These are phyloP conservation scores for Hirundo rustica DNA, from an alignment of 2,797 vertebrate species.

Conservation along the genomic window DNA sequence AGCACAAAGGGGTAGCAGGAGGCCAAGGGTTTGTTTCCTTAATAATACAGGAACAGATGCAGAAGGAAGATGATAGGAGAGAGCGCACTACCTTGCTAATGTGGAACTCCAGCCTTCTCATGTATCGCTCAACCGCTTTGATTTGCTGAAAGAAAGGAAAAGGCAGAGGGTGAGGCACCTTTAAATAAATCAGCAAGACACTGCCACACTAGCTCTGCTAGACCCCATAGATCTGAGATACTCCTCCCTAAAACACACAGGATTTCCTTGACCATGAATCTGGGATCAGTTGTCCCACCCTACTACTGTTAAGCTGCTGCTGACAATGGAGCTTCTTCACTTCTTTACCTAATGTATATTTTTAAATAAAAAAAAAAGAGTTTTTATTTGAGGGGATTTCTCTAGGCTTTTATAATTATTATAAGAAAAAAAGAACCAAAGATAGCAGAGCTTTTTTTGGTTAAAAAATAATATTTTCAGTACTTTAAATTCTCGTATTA, in stretches of 20 bases:
- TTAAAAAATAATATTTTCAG: not conserved
- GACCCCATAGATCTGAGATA: not conserved
- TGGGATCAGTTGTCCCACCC: not conserved
- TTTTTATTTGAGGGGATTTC: not conserved
- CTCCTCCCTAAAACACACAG: not conserved
- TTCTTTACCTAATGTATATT: not conserved
- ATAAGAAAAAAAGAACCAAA: not conserved
- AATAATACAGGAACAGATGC: slow-evolving; percentile 3
- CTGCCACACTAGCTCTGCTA: not conserved
- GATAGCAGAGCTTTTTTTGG: not conserved
- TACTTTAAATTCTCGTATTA: not conserved
- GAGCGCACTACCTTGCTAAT: slow-evolving; percentile 90
- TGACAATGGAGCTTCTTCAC: not conserved
- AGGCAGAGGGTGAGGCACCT: slow-evolving; percentile 19
- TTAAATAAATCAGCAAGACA: not conserved
- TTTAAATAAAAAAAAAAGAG: not conserved
- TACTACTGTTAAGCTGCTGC: not conserved
- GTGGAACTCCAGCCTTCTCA: slow-evolving; percentile 97
- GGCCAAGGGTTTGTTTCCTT: slow-evolving; percentile 1
- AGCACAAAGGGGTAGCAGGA: not conserved
- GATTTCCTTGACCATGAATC: not conserved
- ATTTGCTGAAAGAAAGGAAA: slow-evolving; percentile 88
- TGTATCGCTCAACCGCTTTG: slow-evolving; percentile 93
- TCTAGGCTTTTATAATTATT: not conserved
- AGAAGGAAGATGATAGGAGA: slow-evolving; percentile 22